These are phyloP conservation scores for Leptocoma aspasia DNA, from an alignment of 2,113 vertebrate species.

Conservation along the genomic window DNA sequence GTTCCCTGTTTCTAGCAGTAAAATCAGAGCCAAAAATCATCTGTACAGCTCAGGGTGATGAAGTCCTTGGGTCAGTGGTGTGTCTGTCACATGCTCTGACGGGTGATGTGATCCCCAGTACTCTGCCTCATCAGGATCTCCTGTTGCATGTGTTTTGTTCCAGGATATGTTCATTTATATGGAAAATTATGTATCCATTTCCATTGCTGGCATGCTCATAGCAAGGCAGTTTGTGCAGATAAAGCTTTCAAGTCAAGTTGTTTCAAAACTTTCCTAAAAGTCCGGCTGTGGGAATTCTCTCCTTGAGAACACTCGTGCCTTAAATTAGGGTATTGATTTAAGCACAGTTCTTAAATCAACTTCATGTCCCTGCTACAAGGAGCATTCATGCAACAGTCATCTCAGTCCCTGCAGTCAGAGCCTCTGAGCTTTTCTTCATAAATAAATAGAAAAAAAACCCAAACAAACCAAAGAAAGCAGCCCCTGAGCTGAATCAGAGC, in stretches of 20 bases:
- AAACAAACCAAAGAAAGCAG: not conserved
- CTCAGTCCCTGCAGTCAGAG: not conserved
- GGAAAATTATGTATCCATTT: not conserved
- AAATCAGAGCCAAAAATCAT: not conserved
- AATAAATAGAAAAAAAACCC: not conserved
- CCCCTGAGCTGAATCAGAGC: not conserved
- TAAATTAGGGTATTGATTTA: not conserved
- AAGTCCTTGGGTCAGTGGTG: fast-evolving
- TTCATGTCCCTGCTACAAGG: not conserved
- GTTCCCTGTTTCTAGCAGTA: not conserved
- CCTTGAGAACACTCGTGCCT: not conserved
- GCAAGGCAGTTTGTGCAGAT: not conserved
- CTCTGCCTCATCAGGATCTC: not conserved
- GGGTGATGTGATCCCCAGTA: not conserved
- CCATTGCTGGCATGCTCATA: fast-evolving
- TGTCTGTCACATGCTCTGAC: not conserved
- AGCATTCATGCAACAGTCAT: not conserved
- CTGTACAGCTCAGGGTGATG: not conserved
- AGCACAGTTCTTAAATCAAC: not conserved
- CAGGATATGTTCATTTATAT: not conserved
- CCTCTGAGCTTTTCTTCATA: not conserved
- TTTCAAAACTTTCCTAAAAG: not conserved
- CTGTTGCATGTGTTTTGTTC: not conserved
- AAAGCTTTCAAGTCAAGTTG: not conserved
- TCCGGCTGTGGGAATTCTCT: not conserved